These are phyloP conservation scores for Machimus atricapillus DNA, from an alignment of 2,888 invertebrate species.

Conservation along the genomic window DNA sequence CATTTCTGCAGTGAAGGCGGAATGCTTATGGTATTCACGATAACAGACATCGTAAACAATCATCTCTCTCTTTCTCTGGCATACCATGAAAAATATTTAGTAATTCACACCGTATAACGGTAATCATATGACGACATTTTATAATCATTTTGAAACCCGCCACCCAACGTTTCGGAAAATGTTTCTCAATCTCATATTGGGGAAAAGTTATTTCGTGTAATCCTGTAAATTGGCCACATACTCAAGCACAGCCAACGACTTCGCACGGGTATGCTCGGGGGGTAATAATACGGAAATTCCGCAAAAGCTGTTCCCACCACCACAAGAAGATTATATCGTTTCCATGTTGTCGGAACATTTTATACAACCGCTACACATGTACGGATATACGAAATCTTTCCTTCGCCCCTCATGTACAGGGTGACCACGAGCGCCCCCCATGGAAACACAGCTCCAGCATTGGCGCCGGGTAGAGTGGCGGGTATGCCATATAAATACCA, in stretches of 20 bases:
- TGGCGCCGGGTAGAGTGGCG: background rate
- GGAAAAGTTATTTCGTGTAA: constrained; percentile 45
- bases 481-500: constrained; percentile 40
- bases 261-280: constrained; percentile 3
- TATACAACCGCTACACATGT: constrained; percentile 34
- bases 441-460: background rate
- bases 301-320: constrained; percentile 42
- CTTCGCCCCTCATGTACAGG: background rate
- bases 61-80: background rate
- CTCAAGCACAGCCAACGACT: constrained; percentile 37
- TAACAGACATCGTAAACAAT: background rate
- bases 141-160: constrained; percentile 20
- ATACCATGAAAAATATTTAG: constrained; percentile 15
- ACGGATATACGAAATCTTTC: background rate
- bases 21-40: background rate
- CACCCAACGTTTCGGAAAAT: constrained; percentile 34
- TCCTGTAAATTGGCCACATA: constrained; percentile 48
- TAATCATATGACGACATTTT: constrained; percentile 20
- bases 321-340: constrained; percentile 42
- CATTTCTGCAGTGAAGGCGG: background rate
- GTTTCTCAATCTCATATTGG: constrained; percentile 38
- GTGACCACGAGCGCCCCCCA: background rate
- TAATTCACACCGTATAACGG: constrained; percentile 22
- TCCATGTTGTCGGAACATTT: constrained; percentile 38
- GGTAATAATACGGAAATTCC: constrained; percentile 43